Base-by-base conservation (phyloP, 2,113 vertebrate genomes). In the Burhinus bistriatus region DNA sequence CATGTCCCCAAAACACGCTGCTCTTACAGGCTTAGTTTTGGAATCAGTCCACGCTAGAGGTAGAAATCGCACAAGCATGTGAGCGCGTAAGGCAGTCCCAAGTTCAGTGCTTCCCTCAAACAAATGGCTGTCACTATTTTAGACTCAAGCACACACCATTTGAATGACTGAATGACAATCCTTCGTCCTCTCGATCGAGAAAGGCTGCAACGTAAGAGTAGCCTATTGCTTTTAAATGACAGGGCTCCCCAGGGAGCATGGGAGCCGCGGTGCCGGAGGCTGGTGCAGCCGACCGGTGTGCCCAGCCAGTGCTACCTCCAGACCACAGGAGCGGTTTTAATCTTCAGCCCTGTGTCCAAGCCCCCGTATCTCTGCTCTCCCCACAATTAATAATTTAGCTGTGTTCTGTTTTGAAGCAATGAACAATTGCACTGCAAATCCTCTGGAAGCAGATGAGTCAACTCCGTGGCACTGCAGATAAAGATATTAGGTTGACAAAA, bases 371-470 rank as follows among this genome's bases (percentile, higher is more conserved):
- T 83, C 51, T 73, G 55, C 70, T 91, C 68, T 89, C 44, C 47
- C 55, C 65, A 83, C 79, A 9, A 76, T 89, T 86, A 95, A 95
- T 93, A 54, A 96, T 92, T 96, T 73, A 96, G 79, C 54, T 38
- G 59, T 27, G 78, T 12, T 68, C 90, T 89, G 27, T 66, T 97
- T 68, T 62, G 90, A 95, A 95, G 79, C 69, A 57, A 58, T 61
- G 72, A 95, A 64, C 25, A 57, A 93, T 12, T 72, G 68, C 77
- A 42, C 59, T 70, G 30, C 10, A 91, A 84, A 90, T 78, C 80
- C 34, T 86, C 90, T 72, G 64, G 66, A 85, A 95, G 55, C 44
- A 89, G 66, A 81, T 89, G 87, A 89, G 57, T 58, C 89, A 93
- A 83, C 15, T 57, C 66, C 78, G 71, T 32, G 12, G 65, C 61